These are phyloP conservation scores for Fissipunctia ypsillon DNA, from an alignment of 2,888 invertebrate species.

Conservation along the genomic window DNA sequence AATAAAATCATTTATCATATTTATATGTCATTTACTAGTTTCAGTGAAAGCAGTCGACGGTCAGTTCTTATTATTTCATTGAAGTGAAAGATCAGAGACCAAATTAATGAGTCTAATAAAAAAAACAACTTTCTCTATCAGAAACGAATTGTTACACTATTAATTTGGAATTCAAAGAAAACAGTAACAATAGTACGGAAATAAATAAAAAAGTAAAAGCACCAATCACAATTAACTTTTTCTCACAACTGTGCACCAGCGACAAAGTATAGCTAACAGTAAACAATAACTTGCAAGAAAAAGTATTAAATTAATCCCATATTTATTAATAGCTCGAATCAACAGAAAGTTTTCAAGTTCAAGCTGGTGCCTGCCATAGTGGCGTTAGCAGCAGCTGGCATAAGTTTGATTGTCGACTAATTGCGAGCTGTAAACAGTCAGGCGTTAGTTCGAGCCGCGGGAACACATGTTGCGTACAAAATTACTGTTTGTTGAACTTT, in stretches of 20 bases:
- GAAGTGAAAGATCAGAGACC: too few species aligned
- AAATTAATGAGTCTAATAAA: too few species aligned
- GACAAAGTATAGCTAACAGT: slow-evolving; percentile 11
- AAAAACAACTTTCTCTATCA: too few species aligned
- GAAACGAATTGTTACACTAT: too few species aligned
- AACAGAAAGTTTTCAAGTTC: slow-evolving; percentile 68
- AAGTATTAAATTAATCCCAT: slow-evolving; percentile 50
- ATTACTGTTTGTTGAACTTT: slow-evolving; percentile 64
- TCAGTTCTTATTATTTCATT: too few species aligned
- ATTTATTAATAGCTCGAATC: slow-evolving; percentile 59
- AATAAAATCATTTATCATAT: too few species aligned
- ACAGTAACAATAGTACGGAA: neutral
- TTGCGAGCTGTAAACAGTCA: slow-evolving; percentile 73
- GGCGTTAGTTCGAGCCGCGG: slow-evolving; percentile 68
- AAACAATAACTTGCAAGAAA: slow-evolving; percentile 34
- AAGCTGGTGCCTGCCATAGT: slow-evolving; percentile 59
- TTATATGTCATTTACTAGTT: too few species aligned
- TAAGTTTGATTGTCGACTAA: slow-evolving; percentile 73
- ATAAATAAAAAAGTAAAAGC: slow-evolving; percentile 1
- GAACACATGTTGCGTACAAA: slow-evolving; percentile 66
- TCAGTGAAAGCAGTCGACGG: too few species aligned
- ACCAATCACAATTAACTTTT: slow-evolving; percentile 6
- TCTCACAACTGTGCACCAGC: neutral
- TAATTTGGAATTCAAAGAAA: too few species aligned
- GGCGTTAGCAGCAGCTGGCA: slow-evolving; percentile 67